Evolutionary conservation across 2,797 vertebrate species (phyloP).

Genomic region (Champsocephalus esox): DNA sequence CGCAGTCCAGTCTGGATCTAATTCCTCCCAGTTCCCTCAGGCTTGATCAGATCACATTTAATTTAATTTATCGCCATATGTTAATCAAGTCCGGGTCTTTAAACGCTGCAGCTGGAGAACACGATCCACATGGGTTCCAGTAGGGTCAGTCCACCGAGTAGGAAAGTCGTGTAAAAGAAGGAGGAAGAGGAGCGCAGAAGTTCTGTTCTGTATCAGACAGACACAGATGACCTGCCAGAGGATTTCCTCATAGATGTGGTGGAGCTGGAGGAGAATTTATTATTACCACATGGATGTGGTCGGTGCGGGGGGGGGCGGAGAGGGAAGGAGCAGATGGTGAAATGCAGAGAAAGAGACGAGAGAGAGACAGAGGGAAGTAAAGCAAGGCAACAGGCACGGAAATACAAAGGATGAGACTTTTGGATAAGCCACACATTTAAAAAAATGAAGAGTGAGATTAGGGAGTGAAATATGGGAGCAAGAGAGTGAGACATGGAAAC

Average conservation of each 20-base stretch:
- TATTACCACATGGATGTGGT: constrained; percentile 76
- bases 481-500: not conserved
- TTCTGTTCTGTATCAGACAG: constrained; percentile 68
- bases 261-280: constrained; percentile 67
- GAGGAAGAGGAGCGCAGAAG: constrained; percentile 46
- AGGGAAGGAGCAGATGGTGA: constrained; percentile 40
- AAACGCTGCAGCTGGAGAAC: constrained; percentile 42
- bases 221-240: constrained; percentile 71
- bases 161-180: constrained; percentile 33
- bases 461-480: constrained; percentile 19
- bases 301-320: constrained; percentile 31
- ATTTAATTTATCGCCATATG: constrained; percentile 67
- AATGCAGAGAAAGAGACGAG: constrained; percentile 30
- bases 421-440: constrained; percentile 14
- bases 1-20: constrained; percentile 56
- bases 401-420: constrained; percentile 28
- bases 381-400: constrained; percentile 6
- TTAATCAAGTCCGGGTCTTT: constrained; percentile 63
- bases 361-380: constrained; percentile 48
- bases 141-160: constrained; percentile 17
- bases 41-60: constrained; percentile 58
- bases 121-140: constrained; percentile 37
- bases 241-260: constrained; percentile 77
- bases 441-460: constrained; percentile 20
- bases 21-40: constrained; percentile 51